These are phyloP conservation scores for Bimastos eiseni DNA, from an alignment of 2,888 invertebrate genomes.

Conservation along the genomic window DNA sequence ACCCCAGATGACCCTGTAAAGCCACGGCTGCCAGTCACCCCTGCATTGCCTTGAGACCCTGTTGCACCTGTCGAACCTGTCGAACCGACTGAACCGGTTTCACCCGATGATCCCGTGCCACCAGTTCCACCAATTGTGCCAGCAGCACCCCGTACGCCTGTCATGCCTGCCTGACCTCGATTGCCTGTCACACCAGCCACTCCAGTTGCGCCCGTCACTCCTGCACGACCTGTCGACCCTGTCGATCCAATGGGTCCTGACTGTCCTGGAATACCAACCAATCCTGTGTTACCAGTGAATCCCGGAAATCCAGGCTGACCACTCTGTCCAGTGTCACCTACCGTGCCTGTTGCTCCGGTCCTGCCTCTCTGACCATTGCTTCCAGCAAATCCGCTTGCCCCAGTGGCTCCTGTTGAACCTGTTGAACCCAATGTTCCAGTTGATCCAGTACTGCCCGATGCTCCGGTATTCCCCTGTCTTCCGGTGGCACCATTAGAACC, in stretches of 20 bases:
- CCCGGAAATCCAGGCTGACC: background rate
- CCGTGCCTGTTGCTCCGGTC: background rate
- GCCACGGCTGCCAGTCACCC: background rate
- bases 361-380: background rate
- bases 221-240: background rate
- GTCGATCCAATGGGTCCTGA: background rate
- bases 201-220: background rate
- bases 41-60: background rate
- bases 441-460: constrained; percentile 16
- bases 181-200: background rate
- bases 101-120: background rate
- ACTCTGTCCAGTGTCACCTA: background rate
- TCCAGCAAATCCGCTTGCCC: background rate
- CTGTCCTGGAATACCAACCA: background rate
- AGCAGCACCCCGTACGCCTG: background rate
- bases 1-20: constrained; percentile 20
- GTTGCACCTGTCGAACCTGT: constrained; percentile 20
- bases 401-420: constrained; percentile 24
- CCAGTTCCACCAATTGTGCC: background rate
- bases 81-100: background rate
- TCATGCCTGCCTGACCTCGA: background rate
- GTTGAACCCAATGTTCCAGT: constrained; percentile 20
- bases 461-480: constrained; percentile 8
- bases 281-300: background rate
- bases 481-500: background rate